Percentiles rank a stretch among this genome's conserved stretches.
phyloP scores from a whole-genome alignment of 2,797 vertebrate species.

The Triplophysa yarkandensis region DNA sequence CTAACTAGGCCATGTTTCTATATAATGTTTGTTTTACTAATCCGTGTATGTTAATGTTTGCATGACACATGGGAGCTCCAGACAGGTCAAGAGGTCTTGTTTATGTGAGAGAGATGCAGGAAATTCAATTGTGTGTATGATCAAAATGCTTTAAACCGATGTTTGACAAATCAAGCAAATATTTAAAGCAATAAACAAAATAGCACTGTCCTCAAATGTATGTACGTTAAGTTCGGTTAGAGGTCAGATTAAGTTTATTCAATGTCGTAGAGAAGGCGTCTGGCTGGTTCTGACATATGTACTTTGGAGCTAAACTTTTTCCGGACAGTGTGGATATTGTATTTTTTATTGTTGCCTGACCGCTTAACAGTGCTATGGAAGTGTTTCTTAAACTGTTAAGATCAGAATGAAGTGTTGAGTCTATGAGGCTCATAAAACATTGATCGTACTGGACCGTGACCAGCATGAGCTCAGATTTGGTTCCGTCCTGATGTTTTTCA shows the following conservation, averaged over 20 bases:
- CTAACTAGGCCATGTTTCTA: neutral
- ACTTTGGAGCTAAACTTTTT: too few species aligned
- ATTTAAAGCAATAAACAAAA: slow-evolving; percentile 2
- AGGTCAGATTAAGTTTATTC: slow-evolving; percentile 1
- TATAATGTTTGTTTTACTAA: neutral
- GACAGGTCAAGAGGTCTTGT: slow-evolving; percentile 46
- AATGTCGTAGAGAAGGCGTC: too few species aligned
- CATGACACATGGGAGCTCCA: neutral
- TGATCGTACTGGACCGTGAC: neutral
- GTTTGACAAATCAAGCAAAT: slow-evolving; percentile 17
- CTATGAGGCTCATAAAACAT: neutral
- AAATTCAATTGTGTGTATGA: neutral
- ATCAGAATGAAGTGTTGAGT: neutral
- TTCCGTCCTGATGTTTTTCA: neutral
- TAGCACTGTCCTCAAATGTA: neutral
- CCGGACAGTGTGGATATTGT: too few species aligned
- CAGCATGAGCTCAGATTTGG: neutral
- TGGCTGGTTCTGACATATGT: too few species aligned
- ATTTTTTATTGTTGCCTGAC: too few species aligned
- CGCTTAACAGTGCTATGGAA: neutral
- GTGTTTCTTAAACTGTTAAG: neutral
- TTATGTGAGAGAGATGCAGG: slow-evolving; percentile 22
- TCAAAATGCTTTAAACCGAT: slow-evolving; percentile 5
- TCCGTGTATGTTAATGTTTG: neutral
- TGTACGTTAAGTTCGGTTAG: too few species aligned